Conservation (phyloP, 2,797 vertebrate species). For the Tympanoctomys barrerae region DNA sequence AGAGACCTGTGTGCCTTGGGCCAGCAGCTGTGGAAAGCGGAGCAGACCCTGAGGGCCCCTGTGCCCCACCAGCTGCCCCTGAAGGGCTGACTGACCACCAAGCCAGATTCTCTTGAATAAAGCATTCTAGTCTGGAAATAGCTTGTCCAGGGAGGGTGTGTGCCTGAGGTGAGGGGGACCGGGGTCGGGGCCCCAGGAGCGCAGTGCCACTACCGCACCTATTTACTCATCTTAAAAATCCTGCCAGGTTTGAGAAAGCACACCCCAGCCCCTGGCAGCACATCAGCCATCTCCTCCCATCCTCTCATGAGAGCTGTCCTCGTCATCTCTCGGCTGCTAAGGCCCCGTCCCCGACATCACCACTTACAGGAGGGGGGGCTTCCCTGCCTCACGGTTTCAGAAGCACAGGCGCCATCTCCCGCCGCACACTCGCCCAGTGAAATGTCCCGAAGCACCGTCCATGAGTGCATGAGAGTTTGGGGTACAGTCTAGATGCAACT, state of each 20-base stretch:
- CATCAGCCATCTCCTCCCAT: background rate
- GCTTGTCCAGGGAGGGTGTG: background rate
- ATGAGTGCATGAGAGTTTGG: background rate
- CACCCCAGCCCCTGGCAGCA: background rate
- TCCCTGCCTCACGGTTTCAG: background rate
- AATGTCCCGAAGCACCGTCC: background rate
- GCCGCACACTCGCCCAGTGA: background rate
- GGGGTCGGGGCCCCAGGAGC: rapidly evolving
- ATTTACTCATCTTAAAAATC: background rate
- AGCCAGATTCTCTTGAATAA: constrained; percentile 84
- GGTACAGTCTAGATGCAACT: background rate
- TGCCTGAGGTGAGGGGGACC: background rate
- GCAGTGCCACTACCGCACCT: background rate
- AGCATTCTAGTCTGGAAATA: constrained; percentile 76
- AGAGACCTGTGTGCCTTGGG: background rate
- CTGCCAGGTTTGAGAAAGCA: background rate
- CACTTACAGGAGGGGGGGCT: background rate
- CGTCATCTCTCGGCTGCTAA: background rate
- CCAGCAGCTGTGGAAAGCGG: background rate
- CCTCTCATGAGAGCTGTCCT: background rate
- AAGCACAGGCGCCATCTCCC: background rate
- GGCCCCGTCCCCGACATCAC: background rate
- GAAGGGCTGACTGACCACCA: constrained; percentile 47
- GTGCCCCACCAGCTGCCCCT: background rate
- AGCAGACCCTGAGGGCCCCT: background rate